phyloP scores from a whole-genome alignment of 1,140 invertebrate species.

The Calosoma granatense region DNA sequence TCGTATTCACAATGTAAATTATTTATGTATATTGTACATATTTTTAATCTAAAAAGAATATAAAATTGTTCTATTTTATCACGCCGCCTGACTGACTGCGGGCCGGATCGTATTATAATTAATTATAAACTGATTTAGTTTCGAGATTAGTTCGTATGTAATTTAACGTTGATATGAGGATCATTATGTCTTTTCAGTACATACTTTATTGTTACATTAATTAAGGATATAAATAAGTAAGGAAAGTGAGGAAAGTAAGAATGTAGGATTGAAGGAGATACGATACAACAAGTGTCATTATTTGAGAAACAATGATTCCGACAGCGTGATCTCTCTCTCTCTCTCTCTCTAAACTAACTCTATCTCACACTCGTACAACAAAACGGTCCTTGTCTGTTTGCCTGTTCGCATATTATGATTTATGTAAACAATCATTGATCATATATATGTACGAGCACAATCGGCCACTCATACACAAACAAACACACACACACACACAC shows the following conservation, averaged over 20 bases:
- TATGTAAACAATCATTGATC: not conserved
- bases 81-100: constrained; percentile 3
- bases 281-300: not conserved
- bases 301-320: not conserved
- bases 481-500: not conserved
- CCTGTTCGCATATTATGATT: not conserved
- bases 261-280: no score
- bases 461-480: not conserved
- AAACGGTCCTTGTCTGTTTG: constrained; percentile 4
- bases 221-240: no score
- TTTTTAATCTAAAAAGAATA: constrained; percentile 3
- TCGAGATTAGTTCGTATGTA: constrained; percentile 4
- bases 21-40: constrained; percentile 9
- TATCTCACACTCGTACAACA: not conserved
- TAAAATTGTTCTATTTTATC: constrained; percentile 7
- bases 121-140: constrained; percentile 3
- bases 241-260: not conserved
- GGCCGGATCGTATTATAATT: not conserved
- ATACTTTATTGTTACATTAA: not conserved
- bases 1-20: constrained; percentile 1
- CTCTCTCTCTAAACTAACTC: no score
- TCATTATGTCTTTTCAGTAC: constrained; percentile 5
- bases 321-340: not conserved
- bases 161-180: constrained; percentile 4
- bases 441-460: not conserved